phyloP scores from a whole-genome alignment of 2,113 vertebrate genomes.

The Dipodomys stephensi region DNA sequence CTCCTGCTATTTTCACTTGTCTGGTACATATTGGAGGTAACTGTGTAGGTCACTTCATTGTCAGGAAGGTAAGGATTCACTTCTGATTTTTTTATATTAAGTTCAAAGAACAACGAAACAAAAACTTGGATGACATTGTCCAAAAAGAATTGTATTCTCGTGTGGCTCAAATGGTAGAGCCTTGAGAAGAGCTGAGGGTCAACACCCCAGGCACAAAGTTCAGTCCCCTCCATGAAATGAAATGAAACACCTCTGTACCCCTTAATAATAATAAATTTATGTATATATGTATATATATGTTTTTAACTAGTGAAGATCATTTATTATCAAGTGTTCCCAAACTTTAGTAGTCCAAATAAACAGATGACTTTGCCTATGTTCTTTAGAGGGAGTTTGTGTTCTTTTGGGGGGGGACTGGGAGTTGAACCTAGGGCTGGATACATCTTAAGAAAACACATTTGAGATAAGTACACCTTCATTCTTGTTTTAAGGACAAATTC shows the following conservation, averaged over 20 bases:
- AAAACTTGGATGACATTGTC: too few relatives aligned
- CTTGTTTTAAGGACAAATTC: background rate
- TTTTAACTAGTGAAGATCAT: background rate
- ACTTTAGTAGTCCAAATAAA: background rate
- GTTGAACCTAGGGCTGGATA: too few relatives aligned
- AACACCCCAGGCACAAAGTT: too few relatives aligned
- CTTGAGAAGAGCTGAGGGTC: too few relatives aligned
- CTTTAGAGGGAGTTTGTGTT: background rate
- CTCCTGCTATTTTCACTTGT: background rate
- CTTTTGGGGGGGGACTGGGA: too few relatives aligned
- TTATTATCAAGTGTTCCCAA: background rate
- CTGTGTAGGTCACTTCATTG: background rate
- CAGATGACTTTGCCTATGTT: background rate
- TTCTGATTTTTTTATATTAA: background rate
- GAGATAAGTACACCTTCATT: background rate
- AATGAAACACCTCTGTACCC: too few relatives aligned
- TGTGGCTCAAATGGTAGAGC: too few relatives aligned
- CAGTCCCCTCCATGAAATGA: too few relatives aligned
- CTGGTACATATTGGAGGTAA: background rate
- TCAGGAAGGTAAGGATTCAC: background rate
- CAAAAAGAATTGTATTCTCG: too few relatives aligned
- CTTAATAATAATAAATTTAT: too few relatives aligned
- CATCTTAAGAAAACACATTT: too few relatives aligned
- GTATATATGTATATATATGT: too few relatives aligned
- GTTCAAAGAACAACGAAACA: background rate